phyloP scores from a whole-genome alignment of 2,797 vertebrate species.

The Peromyscus aztecus region DNA sequence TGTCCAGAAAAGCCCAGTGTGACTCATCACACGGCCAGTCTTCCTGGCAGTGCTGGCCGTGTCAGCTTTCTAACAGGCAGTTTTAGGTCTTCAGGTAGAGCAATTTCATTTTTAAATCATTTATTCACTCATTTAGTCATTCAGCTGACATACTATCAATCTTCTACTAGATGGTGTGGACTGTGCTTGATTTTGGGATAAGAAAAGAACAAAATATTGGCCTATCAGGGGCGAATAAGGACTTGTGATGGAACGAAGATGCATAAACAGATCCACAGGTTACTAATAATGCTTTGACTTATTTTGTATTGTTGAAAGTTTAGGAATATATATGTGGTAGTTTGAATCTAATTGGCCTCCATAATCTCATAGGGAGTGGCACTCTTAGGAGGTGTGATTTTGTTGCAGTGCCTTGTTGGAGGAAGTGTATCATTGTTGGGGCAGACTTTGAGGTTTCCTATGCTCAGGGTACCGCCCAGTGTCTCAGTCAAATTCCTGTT shows the following conservation, averaged over 20 bases:
- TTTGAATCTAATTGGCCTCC: neutral
- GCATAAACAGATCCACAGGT: neutral
- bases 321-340: neutral
- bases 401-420: neutral
- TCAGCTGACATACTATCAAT: neutral
- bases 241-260: neutral
- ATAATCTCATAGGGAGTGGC: neutral
- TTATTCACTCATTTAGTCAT: neutral
- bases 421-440: neutral
- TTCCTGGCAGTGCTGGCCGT: neutral
- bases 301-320: constrained; percentile 13
- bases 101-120: constrained; percentile 43
- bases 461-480: neutral
- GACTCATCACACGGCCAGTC: neutral
- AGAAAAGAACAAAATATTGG: constrained; percentile 9
- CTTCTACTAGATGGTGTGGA: neutral
- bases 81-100: neutral
- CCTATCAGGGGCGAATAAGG: neutral
- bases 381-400: neutral
- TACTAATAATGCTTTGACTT: constrained; percentile 6
- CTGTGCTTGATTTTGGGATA: neutral
- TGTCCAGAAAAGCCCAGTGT: neutral
- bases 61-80: neutral
- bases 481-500: neutral
- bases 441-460: neutral